Conservation (phyloP, 2,113 vertebrate genomes). For the Dipodomys stephensi region DNA sequence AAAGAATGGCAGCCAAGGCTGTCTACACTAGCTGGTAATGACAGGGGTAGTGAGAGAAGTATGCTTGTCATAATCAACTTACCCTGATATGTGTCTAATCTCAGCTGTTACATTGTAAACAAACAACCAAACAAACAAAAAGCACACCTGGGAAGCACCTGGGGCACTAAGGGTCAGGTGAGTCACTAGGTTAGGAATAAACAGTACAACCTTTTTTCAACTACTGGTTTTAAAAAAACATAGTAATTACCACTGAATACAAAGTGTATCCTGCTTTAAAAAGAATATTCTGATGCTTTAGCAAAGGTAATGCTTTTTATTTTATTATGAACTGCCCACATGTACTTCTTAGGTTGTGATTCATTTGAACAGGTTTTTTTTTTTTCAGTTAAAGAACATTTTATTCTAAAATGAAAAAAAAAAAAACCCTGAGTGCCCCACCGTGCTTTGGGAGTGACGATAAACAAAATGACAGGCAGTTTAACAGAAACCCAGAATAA, state of each 20-base stretch:
- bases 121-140: not conserved
- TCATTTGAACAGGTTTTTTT: constrained; percentile 65
- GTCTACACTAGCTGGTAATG: not conserved
- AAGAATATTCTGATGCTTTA: constrained; percentile 66
- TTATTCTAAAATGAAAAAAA: constrained; percentile 54
- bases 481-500: constrained; percentile 61
- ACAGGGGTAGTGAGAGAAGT: not conserved
- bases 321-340: constrained; percentile 77
- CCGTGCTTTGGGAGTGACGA: constrained; percentile 22
- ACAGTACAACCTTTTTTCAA: constrained; percentile 57
- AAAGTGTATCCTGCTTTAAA: constrained; percentile 66
- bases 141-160: not conserved
- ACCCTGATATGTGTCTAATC: constrained; percentile 51
- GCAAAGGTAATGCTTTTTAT: constrained; percentile 75
- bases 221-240: constrained; percentile 63
- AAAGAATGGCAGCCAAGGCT: constrained; percentile 6
- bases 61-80: not conserved
- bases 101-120: not conserved
- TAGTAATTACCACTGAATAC: constrained; percentile 69
- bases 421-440: not conserved
- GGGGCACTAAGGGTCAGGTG: constrained; percentile 55
- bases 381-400: constrained; percentile 75
- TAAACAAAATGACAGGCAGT: constrained; percentile 54
- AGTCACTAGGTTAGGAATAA: constrained; percentile 66
- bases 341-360: constrained; percentile 76